Base-by-base conservation (phyloP, 2,888 invertebrate genomes). In the Cyclophora punctaria region DNA sequence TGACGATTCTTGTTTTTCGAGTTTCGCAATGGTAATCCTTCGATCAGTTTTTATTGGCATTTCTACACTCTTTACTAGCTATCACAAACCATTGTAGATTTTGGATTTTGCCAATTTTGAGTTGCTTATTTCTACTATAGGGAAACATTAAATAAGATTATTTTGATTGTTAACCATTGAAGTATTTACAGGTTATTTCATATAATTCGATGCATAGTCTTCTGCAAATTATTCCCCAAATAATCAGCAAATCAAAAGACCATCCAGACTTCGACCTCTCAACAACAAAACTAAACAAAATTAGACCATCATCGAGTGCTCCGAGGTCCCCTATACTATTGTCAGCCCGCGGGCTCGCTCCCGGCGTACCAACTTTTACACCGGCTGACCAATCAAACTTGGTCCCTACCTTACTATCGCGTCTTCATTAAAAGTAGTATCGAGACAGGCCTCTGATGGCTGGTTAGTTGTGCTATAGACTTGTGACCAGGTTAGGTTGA, bases 401-500 rank as follows among this genome's bases (percentile, higher is more conserved):
- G 73, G 68, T 48, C 69, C 57, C 57, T 57, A 42, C 51, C 51
- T 48, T 50, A 49, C 53, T 51, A 48, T 52, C 49, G 55, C 50
- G 56, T 60, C 50, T 44, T 37, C 37, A 37, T 37, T 37, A 37
- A 37, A 37, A 37, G 4, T 37, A 37, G 37, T 37, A 37, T 37
- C 37, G 37, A 37, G 37, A 37, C 37, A 37, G 37, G 37, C 37
- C 47, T 48, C 57, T 57, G 64, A 67, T 64, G 67, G 78, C 65
- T 73, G 78, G 83, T 69, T 67, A 60, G 57, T 56, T 58, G 62
- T 62, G 64, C 66, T 64, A 68, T 67, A 64, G 68, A 63, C 54
- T 54, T 35, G 34, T 52, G 60, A n/a, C 80, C 74, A 75, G 52
- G 51, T 46, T 56, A 41, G 2, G 3, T 53, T 53, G 80, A 74